Conservation (phyloP, 2,888 invertebrate species). For the Tupiocoris notatus region DNA sequence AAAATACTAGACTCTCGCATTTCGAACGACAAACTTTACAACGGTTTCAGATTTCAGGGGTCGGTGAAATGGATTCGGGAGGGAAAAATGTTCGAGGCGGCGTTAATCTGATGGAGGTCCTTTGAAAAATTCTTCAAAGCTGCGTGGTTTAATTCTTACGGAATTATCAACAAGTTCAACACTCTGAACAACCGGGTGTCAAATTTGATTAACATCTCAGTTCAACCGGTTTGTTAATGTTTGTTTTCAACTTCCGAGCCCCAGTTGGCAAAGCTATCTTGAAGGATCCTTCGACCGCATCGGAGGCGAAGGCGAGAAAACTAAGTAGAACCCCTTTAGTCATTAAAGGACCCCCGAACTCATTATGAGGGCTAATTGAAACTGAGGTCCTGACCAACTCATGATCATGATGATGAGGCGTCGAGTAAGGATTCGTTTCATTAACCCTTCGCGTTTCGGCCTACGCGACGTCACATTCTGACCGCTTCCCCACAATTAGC, state of each 20-base stretch:
- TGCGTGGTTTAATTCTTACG: too few species aligned
- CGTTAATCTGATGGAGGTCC: too few species aligned
- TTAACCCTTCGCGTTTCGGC: not conserved
- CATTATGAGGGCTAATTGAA: constrained; percentile 42
- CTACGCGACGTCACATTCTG: not conserved
- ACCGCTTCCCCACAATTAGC: not conserved
- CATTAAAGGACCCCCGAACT: constrained; percentile 37
- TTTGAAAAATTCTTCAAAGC: too few species aligned
- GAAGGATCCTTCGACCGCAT: not conserved
- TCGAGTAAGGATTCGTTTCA: not conserved
- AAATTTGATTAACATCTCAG: too few species aligned
- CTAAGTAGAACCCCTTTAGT: constrained; percentile 1
- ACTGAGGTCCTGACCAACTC: constrained; percentile 1
- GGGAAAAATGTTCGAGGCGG: too few species aligned
- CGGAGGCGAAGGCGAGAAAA: not conserved
- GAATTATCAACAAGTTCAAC: too few species aligned
- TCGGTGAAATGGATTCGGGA: too few species aligned
- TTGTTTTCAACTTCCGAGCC: not conserved
- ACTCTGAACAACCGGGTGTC: too few species aligned
- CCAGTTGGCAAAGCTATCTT: not conserved
- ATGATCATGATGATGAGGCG: not conserved
- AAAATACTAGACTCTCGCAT: too few species aligned
- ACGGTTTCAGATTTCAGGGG: too few species aligned
- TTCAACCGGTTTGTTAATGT: too few species aligned
- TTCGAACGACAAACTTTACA: too few species aligned